These are phyloP conservation scores for Cyanoramphus novaezelandiae DNA, from an alignment of 2,113 vertebrate genomes.

Conservation along the genomic window DNA sequence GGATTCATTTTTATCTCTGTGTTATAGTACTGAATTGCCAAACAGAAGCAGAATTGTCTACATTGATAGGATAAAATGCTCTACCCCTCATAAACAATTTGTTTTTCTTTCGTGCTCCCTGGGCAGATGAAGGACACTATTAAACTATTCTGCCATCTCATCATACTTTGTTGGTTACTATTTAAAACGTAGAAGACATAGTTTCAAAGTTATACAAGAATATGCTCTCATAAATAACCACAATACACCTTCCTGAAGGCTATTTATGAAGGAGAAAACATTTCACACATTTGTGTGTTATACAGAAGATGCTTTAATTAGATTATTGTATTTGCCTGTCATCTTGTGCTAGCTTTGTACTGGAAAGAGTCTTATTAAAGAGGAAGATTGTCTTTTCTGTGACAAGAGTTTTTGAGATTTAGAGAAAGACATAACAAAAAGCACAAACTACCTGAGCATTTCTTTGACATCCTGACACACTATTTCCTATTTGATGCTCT, in stretches of 20 bases:
- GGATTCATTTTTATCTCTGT: slow-evolving; percentile 21
- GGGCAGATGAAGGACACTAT: slow-evolving; percentile 47
- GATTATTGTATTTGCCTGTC: slow-evolving; percentile 54
- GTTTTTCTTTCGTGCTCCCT: neutral
- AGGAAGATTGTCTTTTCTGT: slow-evolving; percentile 55
- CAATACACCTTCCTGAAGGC: slow-evolving; percentile 21
- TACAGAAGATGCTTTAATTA: slow-evolving; percentile 52
- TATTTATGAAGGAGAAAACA: slow-evolving; percentile 47
- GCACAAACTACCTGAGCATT: slow-evolving; percentile 44
- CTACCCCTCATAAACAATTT: neutral
- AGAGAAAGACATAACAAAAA: slow-evolving; percentile 53
- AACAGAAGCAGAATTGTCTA: slow-evolving; percentile 7
- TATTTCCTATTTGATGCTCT: slow-evolving; percentile 34
- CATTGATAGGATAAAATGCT: neutral
- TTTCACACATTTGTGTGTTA: slow-evolving; percentile 28
- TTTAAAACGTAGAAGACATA: slow-evolving; percentile 37
- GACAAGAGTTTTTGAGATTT: slow-evolving; percentile 46
- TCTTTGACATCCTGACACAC: slow-evolving; percentile 53
- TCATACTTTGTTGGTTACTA: slow-evolving; percentile 23
- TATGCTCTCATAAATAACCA: neutral
- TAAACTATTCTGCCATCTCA: slow-evolving; percentile 53
- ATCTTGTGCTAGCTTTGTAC: slow-evolving; percentile 21
- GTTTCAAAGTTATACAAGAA: slow-evolving; percentile 13
- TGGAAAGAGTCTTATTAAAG: slow-evolving; percentile 51
- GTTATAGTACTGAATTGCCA: neutral